Conservation (phyloP, 2,797 vertebrate species). For the Acanthopagrus latus region DNA sequence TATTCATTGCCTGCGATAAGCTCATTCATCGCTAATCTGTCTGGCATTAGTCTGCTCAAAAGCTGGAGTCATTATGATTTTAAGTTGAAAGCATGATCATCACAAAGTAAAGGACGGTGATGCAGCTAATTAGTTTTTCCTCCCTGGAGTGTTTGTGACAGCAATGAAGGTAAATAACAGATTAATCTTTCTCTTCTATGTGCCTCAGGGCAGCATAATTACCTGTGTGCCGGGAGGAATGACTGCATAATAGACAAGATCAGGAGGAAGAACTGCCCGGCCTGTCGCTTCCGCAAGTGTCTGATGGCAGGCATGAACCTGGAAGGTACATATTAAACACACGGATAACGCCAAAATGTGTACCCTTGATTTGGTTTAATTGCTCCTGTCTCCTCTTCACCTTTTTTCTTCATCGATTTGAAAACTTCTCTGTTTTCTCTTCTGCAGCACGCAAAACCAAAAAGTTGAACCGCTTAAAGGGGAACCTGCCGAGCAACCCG, state of each 20-base stretch:
- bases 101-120: slow-evolving; percentile 10
- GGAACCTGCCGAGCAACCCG: slow-evolving; percentile 78
- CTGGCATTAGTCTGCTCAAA: slow-evolving; percentile 7
- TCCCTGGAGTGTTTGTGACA: slow-evolving; percentile 23
- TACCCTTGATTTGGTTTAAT: background rate
- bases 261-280: slow-evolving; percentile 98
- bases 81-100: slow-evolving; percentile 9
- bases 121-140: slow-evolving; percentile 37
- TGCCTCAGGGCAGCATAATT: slow-evolving; percentile 95
- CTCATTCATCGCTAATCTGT: slow-evolving; percentile 3
- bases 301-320: slow-evolving; percentile 99
- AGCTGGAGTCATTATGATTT: slow-evolving; percentile 1
- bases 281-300: slow-evolving; percentile 98
- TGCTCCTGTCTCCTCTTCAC: background rate
- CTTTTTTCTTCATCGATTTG: background rate
- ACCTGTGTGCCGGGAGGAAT: slow-evolving; percentile 97
- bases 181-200: slow-evolving; percentile 46
- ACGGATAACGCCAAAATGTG: background rate
- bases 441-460: slow-evolving; percentile 94
- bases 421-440: background rate
- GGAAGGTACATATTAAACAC: slow-evolving; percentile 87
- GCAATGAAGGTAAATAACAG: slow-evolving; percentile 41
- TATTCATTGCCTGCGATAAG: background rate
- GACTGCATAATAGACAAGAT: slow-evolving; percentile 99
- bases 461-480: slow-evolving; percentile 92